phyloP scores from a whole-genome alignment of 2,888 invertebrate genomes.

The Mesorhabditis spiculigera region DNA sequence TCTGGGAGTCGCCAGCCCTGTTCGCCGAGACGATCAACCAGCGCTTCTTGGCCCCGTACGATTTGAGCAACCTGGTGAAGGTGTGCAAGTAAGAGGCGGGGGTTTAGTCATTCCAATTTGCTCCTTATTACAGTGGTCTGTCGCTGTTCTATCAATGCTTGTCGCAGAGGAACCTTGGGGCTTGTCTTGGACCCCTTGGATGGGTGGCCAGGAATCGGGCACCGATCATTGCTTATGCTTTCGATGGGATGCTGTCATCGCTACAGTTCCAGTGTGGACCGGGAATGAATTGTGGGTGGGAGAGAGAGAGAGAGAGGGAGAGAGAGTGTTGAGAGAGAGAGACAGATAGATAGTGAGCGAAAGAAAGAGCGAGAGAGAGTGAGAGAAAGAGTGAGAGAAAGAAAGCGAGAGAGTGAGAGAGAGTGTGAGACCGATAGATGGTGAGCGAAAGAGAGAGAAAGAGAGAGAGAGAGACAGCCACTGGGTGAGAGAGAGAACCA shows the following conservation, averaged over 20 bases:
- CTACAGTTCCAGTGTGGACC: not conserved
- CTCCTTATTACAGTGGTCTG: not conserved
- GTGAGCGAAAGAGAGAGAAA: too few relatives aligned
- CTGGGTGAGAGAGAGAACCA: too few relatives aligned
- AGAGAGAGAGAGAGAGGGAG: not conserved
- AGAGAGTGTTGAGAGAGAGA: too few relatives aligned
- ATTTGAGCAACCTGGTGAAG: not conserved
- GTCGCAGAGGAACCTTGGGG: not conserved
- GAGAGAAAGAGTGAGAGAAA: too few relatives aligned
- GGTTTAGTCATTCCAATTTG: not conserved
- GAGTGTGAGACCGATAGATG: not conserved
- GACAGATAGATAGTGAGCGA: too few relatives aligned
- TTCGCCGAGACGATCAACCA: constrained; percentile 6
- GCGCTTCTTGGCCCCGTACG: constrained; percentile 6
- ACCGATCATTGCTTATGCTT: not conserved
- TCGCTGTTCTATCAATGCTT: not conserved
- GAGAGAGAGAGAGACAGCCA: not conserved
- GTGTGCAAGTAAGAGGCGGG: not conserved
- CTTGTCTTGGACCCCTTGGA: not conserved
- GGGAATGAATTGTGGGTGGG: not conserved
- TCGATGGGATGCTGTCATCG: constrained; percentile 1
- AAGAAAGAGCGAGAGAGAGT: too few relatives aligned
- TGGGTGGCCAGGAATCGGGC: not conserved
- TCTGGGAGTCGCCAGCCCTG: constrained; percentile 3
- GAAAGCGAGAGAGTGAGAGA: not conserved